Evolutionary conservation across 2,888 invertebrate species (phyloP).

Genomic region (Euphydryas editha): DNA sequence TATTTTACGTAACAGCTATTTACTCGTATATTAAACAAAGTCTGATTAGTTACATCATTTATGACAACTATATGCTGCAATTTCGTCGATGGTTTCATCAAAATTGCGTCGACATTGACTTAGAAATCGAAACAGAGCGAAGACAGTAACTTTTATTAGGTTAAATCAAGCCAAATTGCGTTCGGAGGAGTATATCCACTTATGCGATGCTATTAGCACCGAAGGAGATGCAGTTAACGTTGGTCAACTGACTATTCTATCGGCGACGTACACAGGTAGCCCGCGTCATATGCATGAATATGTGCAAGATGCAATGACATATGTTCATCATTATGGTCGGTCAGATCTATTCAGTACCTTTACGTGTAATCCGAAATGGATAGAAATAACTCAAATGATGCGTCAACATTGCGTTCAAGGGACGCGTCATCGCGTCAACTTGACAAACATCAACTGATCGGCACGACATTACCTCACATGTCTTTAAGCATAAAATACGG

Average conservation of each 20-base stretch:
- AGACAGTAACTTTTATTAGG: no score
- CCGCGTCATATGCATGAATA: slow-evolving; percentile 5
- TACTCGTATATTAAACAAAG: no score
- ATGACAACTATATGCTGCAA: no score
- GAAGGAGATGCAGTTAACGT: neutral
- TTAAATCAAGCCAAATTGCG: no score
- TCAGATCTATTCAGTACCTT: slow-evolving; percentile 35
- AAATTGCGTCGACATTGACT: no score
- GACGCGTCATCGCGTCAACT: no score
- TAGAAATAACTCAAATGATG: slow-evolving; percentile 11
- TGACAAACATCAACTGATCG: slow-evolving; percentile 32
- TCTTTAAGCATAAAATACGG: slow-evolving; percentile 26
- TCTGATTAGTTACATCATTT: no score
- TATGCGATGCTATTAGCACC: neutral
- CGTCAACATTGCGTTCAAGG: no score
- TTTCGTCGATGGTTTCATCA: no score
- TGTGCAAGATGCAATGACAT: slow-evolving; percentile 2
- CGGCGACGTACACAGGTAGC: neutral
- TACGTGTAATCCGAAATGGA: slow-evolving; percentile 43
- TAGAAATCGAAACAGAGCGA: no score
- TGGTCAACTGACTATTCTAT: neutral
- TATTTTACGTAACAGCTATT: no score
- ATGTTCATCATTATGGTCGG: slow-evolving; percentile 35
- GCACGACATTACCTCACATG: slow-evolving; percentile 29
- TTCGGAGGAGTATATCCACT: no score